Percentiles rank a stretch among this genome's conserved stretches.
Conservation (phyloP, 2,113 vertebrate genomes). For the Hippocampus guttulatus region DNA sequence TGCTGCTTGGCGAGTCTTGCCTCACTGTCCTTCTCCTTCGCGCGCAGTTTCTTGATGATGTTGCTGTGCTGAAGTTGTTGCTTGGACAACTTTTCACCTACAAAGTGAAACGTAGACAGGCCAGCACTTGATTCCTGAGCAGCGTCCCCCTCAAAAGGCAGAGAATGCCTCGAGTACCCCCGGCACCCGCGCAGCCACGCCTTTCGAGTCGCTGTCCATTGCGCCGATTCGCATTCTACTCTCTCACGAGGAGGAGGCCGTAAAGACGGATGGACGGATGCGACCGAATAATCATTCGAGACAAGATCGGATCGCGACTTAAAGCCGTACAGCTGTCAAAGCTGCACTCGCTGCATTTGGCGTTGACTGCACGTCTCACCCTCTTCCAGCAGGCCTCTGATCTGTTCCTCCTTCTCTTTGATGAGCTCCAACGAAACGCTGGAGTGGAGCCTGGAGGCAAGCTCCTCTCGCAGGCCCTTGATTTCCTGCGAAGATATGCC, state of each 20-base stretch:
- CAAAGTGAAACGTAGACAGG: conserved; percentile 1
- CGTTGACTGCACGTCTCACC: conserved; percentile 62
- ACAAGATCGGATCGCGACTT: too few species aligned
- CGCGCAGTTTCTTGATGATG: conserved; percentile 95
- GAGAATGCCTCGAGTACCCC: background rate
- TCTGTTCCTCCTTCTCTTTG: conserved; percentile 96
- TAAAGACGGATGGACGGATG: too few species aligned
- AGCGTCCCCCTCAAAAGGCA: background rate
- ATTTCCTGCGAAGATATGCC: conserved; percentile 77
- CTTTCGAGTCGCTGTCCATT: background rate
- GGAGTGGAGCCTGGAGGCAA: conserved; percentile 85
- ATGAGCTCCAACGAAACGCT: conserved; percentile 88
- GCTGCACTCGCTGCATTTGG: background rate
- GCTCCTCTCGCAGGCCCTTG: conserved; percentile 86
- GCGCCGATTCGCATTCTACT: background rate
- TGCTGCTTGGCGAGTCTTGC: conserved; percentile 76
- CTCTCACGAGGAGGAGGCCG: too few species aligned
- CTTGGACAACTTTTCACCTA: conserved; percentile 97
- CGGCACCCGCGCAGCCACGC: background rate
- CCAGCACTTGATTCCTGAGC: background rate
- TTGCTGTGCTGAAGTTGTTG: conserved; percentile 95
- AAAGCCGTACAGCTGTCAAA: background rate
- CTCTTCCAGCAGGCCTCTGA: conserved; percentile 93
- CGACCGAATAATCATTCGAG: too few species aligned
- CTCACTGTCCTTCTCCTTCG: conserved; percentile 92